phyloP scores from a whole-genome alignment of 2,113 vertebrate species.

The Pituophis catenifer region DNA sequence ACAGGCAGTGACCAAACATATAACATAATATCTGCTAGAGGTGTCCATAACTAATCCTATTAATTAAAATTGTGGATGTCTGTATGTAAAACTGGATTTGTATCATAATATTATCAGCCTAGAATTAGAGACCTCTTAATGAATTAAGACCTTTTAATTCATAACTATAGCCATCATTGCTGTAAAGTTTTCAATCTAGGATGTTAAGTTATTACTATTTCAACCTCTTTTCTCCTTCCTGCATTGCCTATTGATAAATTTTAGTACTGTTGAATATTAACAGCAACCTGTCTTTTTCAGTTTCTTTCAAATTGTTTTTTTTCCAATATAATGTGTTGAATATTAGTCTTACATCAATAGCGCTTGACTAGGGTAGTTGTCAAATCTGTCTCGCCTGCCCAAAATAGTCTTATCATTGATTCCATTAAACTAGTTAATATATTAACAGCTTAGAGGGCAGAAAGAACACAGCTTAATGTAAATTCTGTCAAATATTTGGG shows the following conservation, averaged over 20 bases:
- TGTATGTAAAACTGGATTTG: not conserved
- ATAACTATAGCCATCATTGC: not conserved
- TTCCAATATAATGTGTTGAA: not conserved
- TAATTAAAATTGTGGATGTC: not conserved
- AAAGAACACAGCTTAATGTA: not conserved
- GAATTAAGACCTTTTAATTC: not conserved
- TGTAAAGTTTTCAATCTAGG: not conserved
- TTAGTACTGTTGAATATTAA: not conserved
- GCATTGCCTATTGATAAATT: not conserved
- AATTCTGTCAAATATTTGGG: not conserved
- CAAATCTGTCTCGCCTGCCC: not conserved
- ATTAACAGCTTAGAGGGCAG: not conserved
- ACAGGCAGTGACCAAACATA: not conserved
- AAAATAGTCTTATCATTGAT: not conserved
- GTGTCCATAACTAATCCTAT: not conserved
- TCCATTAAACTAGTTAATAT: not conserved
- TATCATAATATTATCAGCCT: not conserved
- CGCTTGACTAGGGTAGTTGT: not conserved
- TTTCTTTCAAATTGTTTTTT: not conserved
- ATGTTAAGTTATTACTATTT: not conserved
- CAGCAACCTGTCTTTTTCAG: not conserved
- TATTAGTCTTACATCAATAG: not conserved
- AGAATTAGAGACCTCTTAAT: not conserved
- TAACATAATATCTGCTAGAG: not conserved
- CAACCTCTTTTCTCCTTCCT: not conserved